Evolutionary conservation across 2,888 invertebrate species (phyloP), one percentile per base, ranked within the genome.

Genomic region (Pseudococcus longispinus): DNA sequence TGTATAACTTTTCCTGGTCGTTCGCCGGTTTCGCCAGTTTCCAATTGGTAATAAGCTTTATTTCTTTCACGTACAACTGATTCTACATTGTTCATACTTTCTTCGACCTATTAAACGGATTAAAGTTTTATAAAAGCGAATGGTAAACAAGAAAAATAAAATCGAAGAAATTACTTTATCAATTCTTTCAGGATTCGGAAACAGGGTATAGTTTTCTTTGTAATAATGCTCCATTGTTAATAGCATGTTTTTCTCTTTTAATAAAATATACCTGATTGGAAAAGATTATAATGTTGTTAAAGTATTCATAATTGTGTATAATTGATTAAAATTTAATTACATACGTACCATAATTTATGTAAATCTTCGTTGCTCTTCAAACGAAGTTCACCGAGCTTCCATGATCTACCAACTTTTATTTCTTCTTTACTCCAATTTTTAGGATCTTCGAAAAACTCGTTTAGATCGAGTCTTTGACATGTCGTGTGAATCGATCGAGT

Each of bases 231-330:
- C 96, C 98, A 99, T 98, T 1, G 99, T 98, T 88, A 97, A 91
- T 23, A 99, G 92, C 98, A 99, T 98, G 91, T 99, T 99, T 87
- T 95, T 93, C 91, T 99, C 99, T 92, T 99, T 99, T 85, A 98
- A 91, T 87, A 99, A 92, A 20, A 96, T 93, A 91, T 92, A 96
- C 95, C 95, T 95, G 88, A 26, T 88, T 88, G n/a, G 87, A 85
- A 88, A 83, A 15, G 2, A 18, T 70, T 32, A 29, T 70, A 4
- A 70, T 9, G 11, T 80, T 46, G 77, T 83, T 29, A 23, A 42
- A 74, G 32, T 11, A 51, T 44, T 46, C 9, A n/a, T 11, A 74
- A 15, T 26, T 44, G 20, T 5, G 46, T 44, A 83, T 26, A 9
- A n/a, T 32, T 32, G 11, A 60, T 60, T 11, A 1, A 9, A 15